Evolutionary conservation across 2,797 vertebrate genomes (phyloP), one percentile per base, ranked within the genome.

Genomic region (Kryptolebias ocellatus): DNA sequence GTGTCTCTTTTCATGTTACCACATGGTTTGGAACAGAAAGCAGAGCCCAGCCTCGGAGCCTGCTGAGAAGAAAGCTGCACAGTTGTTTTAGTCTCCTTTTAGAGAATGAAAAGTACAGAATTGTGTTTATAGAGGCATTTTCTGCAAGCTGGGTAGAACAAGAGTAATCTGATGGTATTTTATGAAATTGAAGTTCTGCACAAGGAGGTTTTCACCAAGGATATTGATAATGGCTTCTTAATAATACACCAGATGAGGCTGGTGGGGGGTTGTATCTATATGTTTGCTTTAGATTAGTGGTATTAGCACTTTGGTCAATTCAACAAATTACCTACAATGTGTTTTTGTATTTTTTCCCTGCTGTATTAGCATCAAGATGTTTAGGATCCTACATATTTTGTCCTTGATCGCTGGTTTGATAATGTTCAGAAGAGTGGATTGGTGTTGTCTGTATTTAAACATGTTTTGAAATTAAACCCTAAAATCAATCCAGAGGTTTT

Each of bases 1-100:
- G 84, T 65, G 34, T 54, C 56, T 73, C 11, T 20, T 44, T 45
- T 60, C 0, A 0, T 63, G 46, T 39, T 31, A 17, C 60, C 63
- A 53, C 3, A 34, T 60, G 65, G 53, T 57, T 64, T 75, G 39
- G 70, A 89, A 75, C 87, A 81, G 84, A 84, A 87, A 85, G 64
- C 69, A 28, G 47, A 34, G 71, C 53, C 47, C 58, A 31, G 54
- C 68, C 74, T 72, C 29, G 46, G 58, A 72, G 66, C 73, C 66
- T 72, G 58, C 72, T 80, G 76, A 60, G 75, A 78, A 60, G 34
- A 72, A 42, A 56, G 59, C 42, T 56, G 7, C 53, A 39, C 29
- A 51, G 68, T 8, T 76, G 60, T n/a, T 75, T 56, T 60, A 53
- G 69, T 64, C 34, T 64, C 50, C 56, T 53, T 67, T 49, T 53